phyloP scores from a whole-genome alignment of 2,888 invertebrate genomes.

The Osmoderma eremita region DNA sequence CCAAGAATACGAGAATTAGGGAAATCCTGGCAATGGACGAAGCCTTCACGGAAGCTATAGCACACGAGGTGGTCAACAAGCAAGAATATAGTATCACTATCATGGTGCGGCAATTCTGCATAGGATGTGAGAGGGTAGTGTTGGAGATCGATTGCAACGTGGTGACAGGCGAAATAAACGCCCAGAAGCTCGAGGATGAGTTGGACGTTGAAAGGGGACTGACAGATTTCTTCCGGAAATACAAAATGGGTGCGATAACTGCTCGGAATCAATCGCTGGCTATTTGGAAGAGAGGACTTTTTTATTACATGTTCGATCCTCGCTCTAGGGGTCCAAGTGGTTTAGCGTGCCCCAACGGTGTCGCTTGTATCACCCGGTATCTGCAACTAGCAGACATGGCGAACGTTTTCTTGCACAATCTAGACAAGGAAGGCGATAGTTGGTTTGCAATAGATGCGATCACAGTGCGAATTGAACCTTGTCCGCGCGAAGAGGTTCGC shows the following conservation, averaged over 20 bases:
- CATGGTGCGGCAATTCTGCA: constrained; percentile 57
- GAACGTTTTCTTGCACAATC: constrained; percentile 56
- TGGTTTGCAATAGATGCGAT: constrained; percentile 57
- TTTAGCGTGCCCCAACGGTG: constrained; percentile 55
- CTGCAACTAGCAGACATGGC: constrained; percentile 53
- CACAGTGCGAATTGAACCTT: constrained; percentile 49
- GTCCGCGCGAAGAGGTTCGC: constrained; percentile 49
- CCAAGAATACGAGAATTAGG: constrained; percentile 55
- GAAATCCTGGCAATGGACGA: constrained; percentile 46
- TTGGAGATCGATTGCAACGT: constrained; percentile 57
- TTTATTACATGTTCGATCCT: constrained; percentile 57
- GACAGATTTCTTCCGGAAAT: constrained; percentile 52
- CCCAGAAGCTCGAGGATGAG: constrained; percentile 53
- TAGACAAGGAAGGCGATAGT: constrained; percentile 55
- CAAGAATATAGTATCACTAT: constrained; percentile 55
- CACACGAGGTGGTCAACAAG: constrained; percentile 53
- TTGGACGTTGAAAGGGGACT: constrained; percentile 58
- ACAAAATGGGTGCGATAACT: constrained; percentile 54
- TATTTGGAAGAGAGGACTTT: constrained; percentile 53
- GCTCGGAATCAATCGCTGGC: constrained; percentile 54
- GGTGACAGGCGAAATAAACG: constrained; percentile 58
- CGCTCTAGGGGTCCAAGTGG: constrained; percentile 63
- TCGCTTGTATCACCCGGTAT: constrained; percentile 61
- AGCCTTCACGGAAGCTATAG: constrained; percentile 53
- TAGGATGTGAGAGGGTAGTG: constrained; percentile 58